Evolutionary conservation across 2,113 vertebrate genomes (phyloP).

Genomic region (Gracilinanus agilis): DNA sequence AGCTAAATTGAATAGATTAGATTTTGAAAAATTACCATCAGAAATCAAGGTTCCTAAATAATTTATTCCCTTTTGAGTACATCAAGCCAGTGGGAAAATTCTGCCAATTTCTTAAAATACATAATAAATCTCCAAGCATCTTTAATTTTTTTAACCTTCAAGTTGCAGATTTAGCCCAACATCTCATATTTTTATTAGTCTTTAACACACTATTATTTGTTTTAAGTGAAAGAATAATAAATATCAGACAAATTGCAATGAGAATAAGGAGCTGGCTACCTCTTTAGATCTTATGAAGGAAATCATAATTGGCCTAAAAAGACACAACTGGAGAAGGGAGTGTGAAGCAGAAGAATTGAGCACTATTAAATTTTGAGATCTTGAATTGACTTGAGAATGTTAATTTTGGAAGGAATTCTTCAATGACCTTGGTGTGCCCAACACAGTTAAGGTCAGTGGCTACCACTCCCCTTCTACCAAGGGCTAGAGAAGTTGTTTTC

Average conservation of each 20-base stretch:
- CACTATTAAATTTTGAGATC: not conserved
- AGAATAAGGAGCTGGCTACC: not conserved
- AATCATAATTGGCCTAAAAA: not conserved
- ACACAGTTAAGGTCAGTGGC: not conserved
- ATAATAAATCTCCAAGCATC: not conserved
- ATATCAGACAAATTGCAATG: not conserved
- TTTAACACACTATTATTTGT: not conserved
- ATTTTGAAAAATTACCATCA: constrained; percentile 37
- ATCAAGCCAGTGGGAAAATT: constrained; percentile 25
- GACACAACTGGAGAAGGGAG: not conserved
- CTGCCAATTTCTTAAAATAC: constrained; percentile 26
- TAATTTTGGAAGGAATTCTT: not conserved
- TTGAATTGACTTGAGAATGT: not conserved
- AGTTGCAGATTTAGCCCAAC: constrained; percentile 2
- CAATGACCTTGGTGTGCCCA: not conserved
- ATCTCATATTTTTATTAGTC: not conserved
- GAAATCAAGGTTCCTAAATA: constrained; percentile 51
- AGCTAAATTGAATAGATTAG: constrained; percentile 49
- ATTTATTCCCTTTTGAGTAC: constrained; percentile 47
- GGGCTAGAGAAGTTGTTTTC: not conserved
- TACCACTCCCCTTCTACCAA: not conserved
- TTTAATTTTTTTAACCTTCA: constrained; percentile 43
- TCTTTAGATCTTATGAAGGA: not conserved
- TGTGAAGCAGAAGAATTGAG: not conserved
- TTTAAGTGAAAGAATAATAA: not conserved